A percentile compares a stretch with the other conserved stretches of the same genome.
Conservation (phyloP, 2,888 invertebrate genomes). For the Odontocolon sp. region DNA sequence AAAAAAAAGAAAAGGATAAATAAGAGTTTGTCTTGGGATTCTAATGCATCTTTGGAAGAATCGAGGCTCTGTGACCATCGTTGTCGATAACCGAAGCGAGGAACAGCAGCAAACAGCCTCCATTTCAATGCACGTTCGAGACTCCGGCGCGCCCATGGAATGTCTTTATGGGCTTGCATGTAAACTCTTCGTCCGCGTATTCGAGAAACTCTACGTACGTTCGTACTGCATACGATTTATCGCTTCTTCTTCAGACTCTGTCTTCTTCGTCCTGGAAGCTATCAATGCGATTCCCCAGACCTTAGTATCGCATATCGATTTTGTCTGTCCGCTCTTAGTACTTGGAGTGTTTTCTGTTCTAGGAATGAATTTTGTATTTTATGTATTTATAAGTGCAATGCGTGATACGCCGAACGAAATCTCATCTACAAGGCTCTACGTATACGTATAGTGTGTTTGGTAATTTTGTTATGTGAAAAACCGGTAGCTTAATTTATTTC, state of each 20-base stretch:
- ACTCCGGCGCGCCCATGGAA: conserved; percentile 59
- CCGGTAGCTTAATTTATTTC: conserved; percentile 53
- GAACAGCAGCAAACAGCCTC: conserved; percentile 33
- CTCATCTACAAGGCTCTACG: background rate
- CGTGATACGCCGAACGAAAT: background rate
- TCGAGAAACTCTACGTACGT: conserved; percentile 13
- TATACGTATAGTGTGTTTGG: conserved; percentile 9
- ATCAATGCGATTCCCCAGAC: conserved; percentile 20
- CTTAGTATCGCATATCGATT: conserved; percentile 38
- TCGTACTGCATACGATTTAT: conserved; percentile 45
- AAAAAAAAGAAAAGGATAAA: conserved; percentile 6
- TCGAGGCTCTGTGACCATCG: conserved; percentile 40
- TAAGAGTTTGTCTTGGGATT: conserved; percentile 10
- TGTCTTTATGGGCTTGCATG: conserved; percentile 58
- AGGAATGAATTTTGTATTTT: conserved; percentile 16
- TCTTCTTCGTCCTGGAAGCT: conserved; percentile 14
- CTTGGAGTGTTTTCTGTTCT: background rate
- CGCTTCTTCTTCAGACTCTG: conserved; percentile 24
- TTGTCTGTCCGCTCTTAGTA: conserved; percentile 7
- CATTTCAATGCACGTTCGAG: conserved; percentile 44
- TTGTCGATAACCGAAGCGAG: conserved; percentile 45
- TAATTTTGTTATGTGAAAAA: conserved; percentile 58
- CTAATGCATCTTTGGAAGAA: conserved; percentile 40
- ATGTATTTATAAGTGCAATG: background rate
- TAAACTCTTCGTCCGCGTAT: conserved; percentile 27